A percentile compares a stretch with the other conserved stretches of the same genome.
phyloP scores from a whole-genome alignment of 2,888 invertebrate genomes.

The Tetropium fuscum region DNA sequence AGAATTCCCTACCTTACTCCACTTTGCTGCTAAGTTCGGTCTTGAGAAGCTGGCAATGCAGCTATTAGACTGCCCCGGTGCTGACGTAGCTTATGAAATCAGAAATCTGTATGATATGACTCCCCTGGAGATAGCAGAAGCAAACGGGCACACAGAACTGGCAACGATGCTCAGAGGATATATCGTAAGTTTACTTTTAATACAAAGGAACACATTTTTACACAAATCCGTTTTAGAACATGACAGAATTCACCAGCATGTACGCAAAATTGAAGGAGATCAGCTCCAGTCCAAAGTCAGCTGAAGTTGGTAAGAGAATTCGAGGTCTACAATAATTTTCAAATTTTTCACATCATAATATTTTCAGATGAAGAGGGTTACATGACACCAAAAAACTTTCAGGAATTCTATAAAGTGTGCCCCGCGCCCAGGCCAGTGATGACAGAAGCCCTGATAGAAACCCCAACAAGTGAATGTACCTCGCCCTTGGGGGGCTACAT shows the following conservation, averaged over 20 bases:
- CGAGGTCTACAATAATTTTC: neutral
- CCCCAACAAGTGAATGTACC: constrained; percentile 43
- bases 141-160: constrained; percentile 78
- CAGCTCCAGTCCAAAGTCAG: constrained; percentile 62
- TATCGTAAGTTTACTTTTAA: constrained; percentile 69
- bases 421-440: constrained; percentile 61
- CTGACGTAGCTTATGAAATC: constrained; percentile 83
- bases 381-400: constrained; percentile 56
- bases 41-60: constrained; percentile 86
- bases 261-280: constrained; percentile 88
- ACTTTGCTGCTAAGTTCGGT: constrained; percentile 89
- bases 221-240: constrained; percentile 71
- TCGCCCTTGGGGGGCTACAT: constrained; percentile 51
- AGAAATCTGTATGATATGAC: constrained; percentile 81
- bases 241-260: constrained; percentile 88
- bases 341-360: too few species aligned
- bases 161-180: constrained; percentile 83
- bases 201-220: constrained; percentile 19
- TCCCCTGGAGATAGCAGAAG: constrained; percentile 85
- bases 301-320: constrained; percentile 36
- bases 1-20: constrained; percentile 87
- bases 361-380: constrained; percentile 55
- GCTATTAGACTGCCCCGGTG: constrained; percentile 87
- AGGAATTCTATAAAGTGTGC: constrained; percentile 61
- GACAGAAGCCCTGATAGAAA: constrained; percentile 23